Base-by-base conservation (phyloP, 2,113 vertebrate species). In the Hippoglossus stenolepis region DNA sequence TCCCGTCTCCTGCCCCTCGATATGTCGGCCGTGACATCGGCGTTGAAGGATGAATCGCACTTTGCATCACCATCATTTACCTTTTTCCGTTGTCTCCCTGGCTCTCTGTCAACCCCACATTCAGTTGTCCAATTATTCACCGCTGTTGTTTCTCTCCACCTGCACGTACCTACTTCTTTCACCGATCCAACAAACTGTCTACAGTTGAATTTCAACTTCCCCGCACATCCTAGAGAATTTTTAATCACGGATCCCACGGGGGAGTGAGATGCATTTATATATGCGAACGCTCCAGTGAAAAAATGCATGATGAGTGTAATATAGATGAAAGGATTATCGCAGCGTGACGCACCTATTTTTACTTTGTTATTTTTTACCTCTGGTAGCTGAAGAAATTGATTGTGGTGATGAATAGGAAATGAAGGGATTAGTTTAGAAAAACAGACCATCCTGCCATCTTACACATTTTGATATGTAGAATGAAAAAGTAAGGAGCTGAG, bases 221-320 rank as follows among this genome's bases (percentile, higher is more conserved):
- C 28, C 47, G 59, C 61, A 70, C 47, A 76, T 66, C 68, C 13
- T 24, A 45, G 26, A 58, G 53, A 82, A 82, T 70, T 82, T 79
- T 82, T 82, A 66, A 85, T 82, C 68, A 58, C 49, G 14, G 8
- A 73, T 62, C 38, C 59, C 1, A 4, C 24, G 3, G 6, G 63
- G 64, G 45, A 47, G 70, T 31, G 20, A 24, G 59, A 35, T 5
- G 18, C 3, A 0, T 72, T 80, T 62, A 23, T 65, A 60, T 40
- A 70, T 3, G 9, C 5, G 28, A 6, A 9, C 11, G 21, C 49
- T 35, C 1, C 8, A 63, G 8, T 40, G 24, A 66, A 79, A 77
- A 43, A 56, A 53, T 73, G 31, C 61, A 76, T 54, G 56, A 63
- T 66, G 8, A 60, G 4, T 0, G 3, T 49, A 0, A 26, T 66